Evolutionary conservation across 92 coral and sea anemone genomes (phyloP).

Genomic region (Umimayanthus chanpuru): DNA sequence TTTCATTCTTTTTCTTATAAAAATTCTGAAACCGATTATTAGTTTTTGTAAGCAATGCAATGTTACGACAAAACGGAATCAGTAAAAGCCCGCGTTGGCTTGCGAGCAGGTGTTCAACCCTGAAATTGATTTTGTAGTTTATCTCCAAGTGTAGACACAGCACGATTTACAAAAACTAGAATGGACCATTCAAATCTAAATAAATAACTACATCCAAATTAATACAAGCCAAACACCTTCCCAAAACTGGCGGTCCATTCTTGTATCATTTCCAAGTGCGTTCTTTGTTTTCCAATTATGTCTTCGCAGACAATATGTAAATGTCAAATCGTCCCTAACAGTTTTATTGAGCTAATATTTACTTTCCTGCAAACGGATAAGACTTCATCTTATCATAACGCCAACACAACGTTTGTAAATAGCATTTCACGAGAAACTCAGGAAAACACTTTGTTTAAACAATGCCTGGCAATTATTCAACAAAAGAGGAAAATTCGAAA

Average conservation of each 20-base stretch:
- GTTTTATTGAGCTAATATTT: constrained; percentile 9
- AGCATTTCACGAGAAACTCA: constrained; percentile 5
- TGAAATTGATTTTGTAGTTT: background rate
- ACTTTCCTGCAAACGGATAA: constrained; percentile 21
- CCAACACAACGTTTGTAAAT: constrained; percentile 20
- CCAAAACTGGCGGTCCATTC: background rate
- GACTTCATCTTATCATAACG: background rate
- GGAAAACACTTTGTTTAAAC: constrained; percentile 21
- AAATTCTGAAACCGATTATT: background rate
- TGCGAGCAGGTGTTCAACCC: constrained; percentile 4
- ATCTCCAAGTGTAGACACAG: background rate
- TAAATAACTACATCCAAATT: background rate
- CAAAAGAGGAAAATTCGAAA: background rate
- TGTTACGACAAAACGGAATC: background rate
- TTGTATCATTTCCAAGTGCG: constrained; percentile 8
- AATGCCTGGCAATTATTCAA: constrained; percentile 1
- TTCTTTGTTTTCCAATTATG: background rate
- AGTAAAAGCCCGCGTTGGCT: background rate
- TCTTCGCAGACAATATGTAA: constrained; percentile 10
- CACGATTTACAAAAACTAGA: constrained; percentile 12
- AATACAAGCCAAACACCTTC: background rate
- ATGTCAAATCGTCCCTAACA: background rate
- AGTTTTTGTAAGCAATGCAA: background rate
- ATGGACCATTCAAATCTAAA: background rate
- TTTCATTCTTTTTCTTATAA: background rate